Percentiles rank a stretch among this genome's conserved stretches.
Conservation (phyloP, 1,140 invertebrate genomes). For the Pseudomyrmex concolor region DNA sequence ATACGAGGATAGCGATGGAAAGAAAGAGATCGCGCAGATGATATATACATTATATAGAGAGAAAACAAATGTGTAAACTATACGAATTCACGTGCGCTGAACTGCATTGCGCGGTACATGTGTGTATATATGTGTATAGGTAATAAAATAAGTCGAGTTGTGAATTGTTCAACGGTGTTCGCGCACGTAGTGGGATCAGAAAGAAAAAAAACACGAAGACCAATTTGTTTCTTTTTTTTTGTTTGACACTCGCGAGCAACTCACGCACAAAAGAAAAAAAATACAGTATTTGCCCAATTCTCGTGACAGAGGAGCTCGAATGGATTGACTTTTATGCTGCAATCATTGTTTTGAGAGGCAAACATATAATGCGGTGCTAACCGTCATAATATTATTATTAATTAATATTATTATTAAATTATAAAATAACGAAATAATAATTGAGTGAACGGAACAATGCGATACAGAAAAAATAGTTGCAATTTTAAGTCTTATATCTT, state of each 20-base stretch:
- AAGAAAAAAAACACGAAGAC: slow-evolving; percentile 57
- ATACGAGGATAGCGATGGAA: slow-evolving; percentile 14
- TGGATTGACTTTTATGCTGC: slow-evolving; percentile 6
- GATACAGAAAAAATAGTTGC: background rate
- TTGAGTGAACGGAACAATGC: background rate
- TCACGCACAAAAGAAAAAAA: background rate
- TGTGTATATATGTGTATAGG: slow-evolving; percentile 85
- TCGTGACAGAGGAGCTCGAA: background rate
- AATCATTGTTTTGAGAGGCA: slow-evolving; percentile 24
- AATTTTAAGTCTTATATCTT: background rate
- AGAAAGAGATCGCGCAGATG: slow-evolving; percentile 22
- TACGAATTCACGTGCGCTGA: background rate
- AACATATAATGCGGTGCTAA: background rate
- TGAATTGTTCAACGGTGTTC: slow-evolving; percentile 39
- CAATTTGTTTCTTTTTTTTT: slow-evolving; percentile 27
- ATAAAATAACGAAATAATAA: slow-evolving; percentile 45
- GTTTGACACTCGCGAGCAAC: background rate
- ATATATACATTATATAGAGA: slow-evolving; percentile 38
- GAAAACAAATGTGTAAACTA: slow-evolving; percentile 61
- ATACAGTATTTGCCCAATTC: background rate
- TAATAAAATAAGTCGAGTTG: slow-evolving; percentile 48
- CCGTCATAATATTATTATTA: background rate
- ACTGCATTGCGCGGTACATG: slow-evolving; percentile 65
- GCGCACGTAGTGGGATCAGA: slow-evolving; percentile 28
- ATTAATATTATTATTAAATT: no score